Evolutionary conservation across 2,113 vertebrate species (phyloP), one percentile per base, ranked within the genome.

Genomic region (Miniopterus natalensis): DNA sequence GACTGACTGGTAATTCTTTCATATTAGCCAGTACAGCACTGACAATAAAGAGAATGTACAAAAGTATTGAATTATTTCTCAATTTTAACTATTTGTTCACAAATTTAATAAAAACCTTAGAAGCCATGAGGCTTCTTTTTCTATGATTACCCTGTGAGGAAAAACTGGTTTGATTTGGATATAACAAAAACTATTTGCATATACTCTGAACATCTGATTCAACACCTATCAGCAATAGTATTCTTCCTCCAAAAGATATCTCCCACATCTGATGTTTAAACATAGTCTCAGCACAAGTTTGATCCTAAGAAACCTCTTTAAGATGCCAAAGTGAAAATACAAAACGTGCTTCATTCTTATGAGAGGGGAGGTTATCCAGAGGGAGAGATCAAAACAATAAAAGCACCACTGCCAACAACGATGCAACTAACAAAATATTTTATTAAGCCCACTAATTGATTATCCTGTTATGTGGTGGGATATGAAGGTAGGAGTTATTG

Each of bases 281-380:
- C 31, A 87, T 27, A 95, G 71, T 93, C 78, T 84, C 14, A 84
- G 74, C n/a, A 97, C 12, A 96, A 93, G 12, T 73, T 23, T 79
- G 63, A 94, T 53, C 79, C n/a, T 88, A 94, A 92, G 18, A 59
- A 92, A 75, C 20, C 11, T 84, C 79, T 63, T 80, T 80, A 96
- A 86, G 47, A 92, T 83, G 36, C 13, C 55, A 83, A 88, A 93
- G 42, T 71, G 29, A 88, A 96, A 93, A 57, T 80, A 91, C 40
- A 73, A 70, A 92, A 57, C 53, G 3, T 74, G 75, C 31, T 53
- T 88, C 23, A 90, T 71, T 96, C 20, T 65, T 80, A 80, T 8
- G 13, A 83, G 40, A 92, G 23, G 21, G 29, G 40, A 79, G 8
- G 36, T 81, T 45, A 80, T 59, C n/a, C 61, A 75, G 18, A 92